These are phyloP conservation scores for Mycteria americana DNA, from an alignment of 2,797 vertebrate species.

Conservation along the genomic window DNA sequence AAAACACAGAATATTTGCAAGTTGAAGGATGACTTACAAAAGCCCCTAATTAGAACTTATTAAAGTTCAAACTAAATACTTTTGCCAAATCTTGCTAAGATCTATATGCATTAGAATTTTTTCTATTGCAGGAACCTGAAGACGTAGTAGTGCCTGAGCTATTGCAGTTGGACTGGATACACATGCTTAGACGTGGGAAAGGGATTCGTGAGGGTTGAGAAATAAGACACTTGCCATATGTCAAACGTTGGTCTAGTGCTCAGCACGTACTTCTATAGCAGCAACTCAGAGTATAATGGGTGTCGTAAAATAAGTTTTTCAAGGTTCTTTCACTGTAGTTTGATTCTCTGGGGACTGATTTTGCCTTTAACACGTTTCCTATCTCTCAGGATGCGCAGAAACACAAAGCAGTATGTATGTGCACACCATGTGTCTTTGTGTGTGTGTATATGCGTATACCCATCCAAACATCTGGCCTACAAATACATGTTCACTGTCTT, in stretches of 20 bases:
- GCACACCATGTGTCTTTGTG: fast-evolving
- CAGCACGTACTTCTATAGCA: neutral
- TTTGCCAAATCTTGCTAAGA: neutral
- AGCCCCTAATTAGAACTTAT: neutral
- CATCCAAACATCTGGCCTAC: neutral
- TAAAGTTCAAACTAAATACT: neutral
- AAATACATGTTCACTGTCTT: neutral
- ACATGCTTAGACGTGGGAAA: neutral
- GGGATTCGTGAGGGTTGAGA: neutral
- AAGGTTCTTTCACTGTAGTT: neutral
- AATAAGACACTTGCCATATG: neutral
- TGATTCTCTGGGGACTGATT: neutral
- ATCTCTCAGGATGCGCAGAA: neutral
- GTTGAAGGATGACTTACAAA: neutral
- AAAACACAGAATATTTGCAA: neutral
- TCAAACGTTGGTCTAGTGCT: neutral
- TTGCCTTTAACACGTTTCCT: neutral
- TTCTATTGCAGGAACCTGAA: neutral
- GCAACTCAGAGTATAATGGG: neutral
- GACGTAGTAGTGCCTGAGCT: neutral
- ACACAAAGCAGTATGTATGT: neutral
- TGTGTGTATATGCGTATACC: neutral
- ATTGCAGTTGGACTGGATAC: neutral
- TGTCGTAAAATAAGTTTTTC: neutral
- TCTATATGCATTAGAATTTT: neutral